Conservation (phyloP, 2,797 vertebrate genomes). For the Aplochiton taeniatus region DNA sequence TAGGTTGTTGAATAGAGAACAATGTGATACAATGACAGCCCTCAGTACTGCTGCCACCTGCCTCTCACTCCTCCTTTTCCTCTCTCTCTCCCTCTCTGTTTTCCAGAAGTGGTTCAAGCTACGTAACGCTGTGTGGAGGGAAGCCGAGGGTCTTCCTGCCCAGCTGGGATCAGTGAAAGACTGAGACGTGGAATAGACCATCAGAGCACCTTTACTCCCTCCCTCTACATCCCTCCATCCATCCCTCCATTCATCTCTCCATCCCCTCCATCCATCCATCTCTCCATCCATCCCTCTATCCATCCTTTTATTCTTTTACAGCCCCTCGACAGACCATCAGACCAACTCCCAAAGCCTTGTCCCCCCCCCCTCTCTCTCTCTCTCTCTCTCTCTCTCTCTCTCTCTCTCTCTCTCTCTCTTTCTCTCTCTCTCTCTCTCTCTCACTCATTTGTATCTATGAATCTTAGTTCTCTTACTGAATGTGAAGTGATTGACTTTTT, state of each 20-base stretch:
- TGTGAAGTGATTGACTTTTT: constrained; percentile 61
- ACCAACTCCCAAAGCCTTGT: constrained; percentile 15
- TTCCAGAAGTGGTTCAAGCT: constrained; percentile 90
- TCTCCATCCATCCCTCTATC: constrained; percentile 5
- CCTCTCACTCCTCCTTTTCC: constrained; percentile 6
- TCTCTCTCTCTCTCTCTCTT: constrained; percentile 2
- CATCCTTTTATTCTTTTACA: constrained; percentile 9
- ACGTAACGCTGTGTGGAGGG: constrained; percentile 88
- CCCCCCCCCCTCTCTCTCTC: neutral
- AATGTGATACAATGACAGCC: constrained; percentile 1
- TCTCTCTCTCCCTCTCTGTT: constrained; percentile 24
- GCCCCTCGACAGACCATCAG: constrained; percentile 21
- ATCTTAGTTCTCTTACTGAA: constrained; percentile 63
- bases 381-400: neutral
- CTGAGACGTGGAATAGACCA: constrained; percentile 60
- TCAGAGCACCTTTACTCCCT: neutral
- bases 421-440: constrained; percentile 5
- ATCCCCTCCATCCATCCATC: neutral
- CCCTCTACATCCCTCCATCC: neutral
- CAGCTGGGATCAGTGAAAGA: constrained; percentile 88
- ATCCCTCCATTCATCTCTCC: neutral
- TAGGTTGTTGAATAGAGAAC: constrained; percentile 16
- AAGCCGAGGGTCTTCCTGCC: constrained; percentile 88
- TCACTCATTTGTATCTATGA: constrained; percentile 49
- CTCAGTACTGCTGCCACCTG: neutral